A percentile compares a stretch with the other conserved stretches of the same genome.
Conservation (phyloP, 2,113 vertebrate species). For the Riparia riparia region DNA sequence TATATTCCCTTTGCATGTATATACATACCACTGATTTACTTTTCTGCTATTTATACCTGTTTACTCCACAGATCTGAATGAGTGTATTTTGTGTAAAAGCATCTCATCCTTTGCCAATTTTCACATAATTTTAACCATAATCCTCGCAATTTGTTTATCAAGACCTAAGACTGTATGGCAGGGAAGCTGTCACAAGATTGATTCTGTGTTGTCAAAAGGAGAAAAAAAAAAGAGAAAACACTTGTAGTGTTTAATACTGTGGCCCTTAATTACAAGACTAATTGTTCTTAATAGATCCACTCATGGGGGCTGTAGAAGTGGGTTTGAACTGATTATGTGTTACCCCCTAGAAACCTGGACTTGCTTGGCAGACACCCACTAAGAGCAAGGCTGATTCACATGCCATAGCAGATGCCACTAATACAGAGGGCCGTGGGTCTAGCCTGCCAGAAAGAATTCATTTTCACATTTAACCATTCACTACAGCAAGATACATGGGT, state of each 20-base stretch:
- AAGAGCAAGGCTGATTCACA: background rate
- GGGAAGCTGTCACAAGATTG: constrained; percentile 5
- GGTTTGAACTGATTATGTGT: background rate
- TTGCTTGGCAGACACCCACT: background rate
- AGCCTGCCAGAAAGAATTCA: constrained; percentile 43
- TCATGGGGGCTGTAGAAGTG: background rate
- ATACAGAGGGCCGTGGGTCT: background rate
- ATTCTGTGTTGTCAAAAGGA: constrained; percentile 12
- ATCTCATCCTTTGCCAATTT: background rate
- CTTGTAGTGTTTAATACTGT: constrained; percentile 1
- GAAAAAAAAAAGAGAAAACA: background rate
- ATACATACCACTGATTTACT: background rate
- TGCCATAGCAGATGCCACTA: constrained; percentile 34
- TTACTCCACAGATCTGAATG: background rate
- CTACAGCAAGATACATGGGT: constrained; percentile 57
- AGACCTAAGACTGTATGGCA: background rate
- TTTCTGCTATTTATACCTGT: background rate
- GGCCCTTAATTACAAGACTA: constrained; percentile 38
- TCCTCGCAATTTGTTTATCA: background rate
- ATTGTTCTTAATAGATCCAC: constrained; percentile 29
- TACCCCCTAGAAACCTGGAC: background rate
- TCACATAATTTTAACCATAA: background rate
- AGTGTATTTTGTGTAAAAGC: background rate
- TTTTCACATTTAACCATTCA: constrained; percentile 27
- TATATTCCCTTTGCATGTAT: background rate